Percentiles rank a stretch among this genome's conserved stretches.
These are phyloP conservation scores for Eulacestoma nigropectus DNA, from an alignment of 2,113 vertebrate genomes.

Conservation along the genomic window DNA sequence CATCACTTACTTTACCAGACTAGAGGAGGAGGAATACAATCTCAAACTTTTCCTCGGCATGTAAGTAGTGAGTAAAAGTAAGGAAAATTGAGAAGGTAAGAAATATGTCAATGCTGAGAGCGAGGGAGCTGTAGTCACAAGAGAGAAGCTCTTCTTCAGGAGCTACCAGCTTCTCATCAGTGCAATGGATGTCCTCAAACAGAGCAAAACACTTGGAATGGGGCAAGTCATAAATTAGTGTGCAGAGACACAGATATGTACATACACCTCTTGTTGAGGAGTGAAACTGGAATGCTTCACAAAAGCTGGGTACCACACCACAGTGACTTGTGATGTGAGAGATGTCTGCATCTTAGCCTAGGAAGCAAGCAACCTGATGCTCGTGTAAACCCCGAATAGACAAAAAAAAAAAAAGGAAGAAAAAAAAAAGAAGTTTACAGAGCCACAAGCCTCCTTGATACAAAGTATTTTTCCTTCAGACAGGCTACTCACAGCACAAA, in stretches of 20 bases:
- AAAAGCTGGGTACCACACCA: neutral
- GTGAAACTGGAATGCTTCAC: neutral
- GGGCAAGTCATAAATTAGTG: neutral
- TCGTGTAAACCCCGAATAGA: neutral
- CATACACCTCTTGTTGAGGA: neutral
- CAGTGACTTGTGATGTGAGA: neutral
- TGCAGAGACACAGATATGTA: neutral
- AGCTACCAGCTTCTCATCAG: neutral
- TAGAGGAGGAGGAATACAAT: neutral
- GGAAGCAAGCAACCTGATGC: neutral
- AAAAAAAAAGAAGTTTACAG: neutral
- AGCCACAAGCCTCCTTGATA: neutral
- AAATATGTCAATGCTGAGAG: neutral
- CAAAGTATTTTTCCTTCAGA: neutral
- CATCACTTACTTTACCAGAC: neutral
- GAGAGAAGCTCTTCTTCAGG: neutral
- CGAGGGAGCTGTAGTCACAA: neutral
- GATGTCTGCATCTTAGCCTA: neutral
- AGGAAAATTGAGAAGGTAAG: neutral
- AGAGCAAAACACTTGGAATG: neutral
- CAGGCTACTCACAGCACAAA: neutral
- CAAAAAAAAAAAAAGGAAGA: neutral
- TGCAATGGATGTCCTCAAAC: neutral
- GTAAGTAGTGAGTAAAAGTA: neutral
- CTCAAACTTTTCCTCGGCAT: neutral